Percentiles rank a stretch among this genome's conserved stretches.
These are phyloP conservation scores for Atethmia centrago DNA, from an alignment of 2,888 invertebrate species.

Conservation along the genomic window DNA sequence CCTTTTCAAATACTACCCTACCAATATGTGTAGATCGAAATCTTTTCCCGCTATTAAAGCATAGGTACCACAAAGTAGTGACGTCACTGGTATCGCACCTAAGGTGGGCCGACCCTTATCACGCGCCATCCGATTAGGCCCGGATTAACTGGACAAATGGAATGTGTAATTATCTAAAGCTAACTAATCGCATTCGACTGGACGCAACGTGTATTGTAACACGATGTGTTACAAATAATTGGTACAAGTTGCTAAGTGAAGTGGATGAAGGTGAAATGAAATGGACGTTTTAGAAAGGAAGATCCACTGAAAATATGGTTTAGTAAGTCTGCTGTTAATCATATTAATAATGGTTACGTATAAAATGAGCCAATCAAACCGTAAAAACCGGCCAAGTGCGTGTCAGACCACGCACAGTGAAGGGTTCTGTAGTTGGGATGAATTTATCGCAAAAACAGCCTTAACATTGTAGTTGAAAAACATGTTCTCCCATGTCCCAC, in stretches of 20 bases:
- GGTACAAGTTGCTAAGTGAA: conserved; percentile 8
- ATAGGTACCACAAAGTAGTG: conserved; percentile 46
- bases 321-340: not conserved
- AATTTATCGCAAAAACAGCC: too few species aligned
- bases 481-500: too few species aligned
- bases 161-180: conserved; percentile 88
- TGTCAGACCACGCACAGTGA: too few species aligned
- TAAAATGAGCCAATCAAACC: too few species aligned
- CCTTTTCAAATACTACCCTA: not conserved
- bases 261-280: not conserved
- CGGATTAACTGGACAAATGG: conserved; percentile 88
- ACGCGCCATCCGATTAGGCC: conserved; percentile 83
- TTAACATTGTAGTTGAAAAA: too few species aligned
- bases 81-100: conserved; percentile 66
- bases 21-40: conserved; percentile 3
- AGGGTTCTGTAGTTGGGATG: too few species aligned
- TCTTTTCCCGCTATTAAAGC: conserved; percentile 7
- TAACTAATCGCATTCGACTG: conserved; percentile 79
- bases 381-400: too few species aligned
- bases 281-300: not conserved
- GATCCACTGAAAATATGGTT: not conserved
- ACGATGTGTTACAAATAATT: conserved; percentile 42
- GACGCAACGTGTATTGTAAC: conserved; percentile 59
- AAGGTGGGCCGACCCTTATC: conserved; percentile 83
- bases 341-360: not conserved